Base-by-base conservation (phyloP, 2,888 invertebrate species). In the Pinctada fucata region DNA sequence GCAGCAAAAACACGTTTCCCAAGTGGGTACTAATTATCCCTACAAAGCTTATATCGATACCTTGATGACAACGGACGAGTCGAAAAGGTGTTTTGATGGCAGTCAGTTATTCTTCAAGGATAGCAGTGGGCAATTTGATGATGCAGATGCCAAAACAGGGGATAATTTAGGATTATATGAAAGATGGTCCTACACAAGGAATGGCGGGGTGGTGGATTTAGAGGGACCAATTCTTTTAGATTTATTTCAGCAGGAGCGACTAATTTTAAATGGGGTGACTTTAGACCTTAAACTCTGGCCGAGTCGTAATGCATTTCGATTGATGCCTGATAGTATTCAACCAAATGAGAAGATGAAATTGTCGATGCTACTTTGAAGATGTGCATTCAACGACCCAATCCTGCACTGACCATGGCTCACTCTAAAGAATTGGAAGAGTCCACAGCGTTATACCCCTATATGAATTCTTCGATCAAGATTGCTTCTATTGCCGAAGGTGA, bases 41-140 rank as follows among this genome's bases (percentile, higher is more conserved):
- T 81, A 79, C 70, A 84, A 84, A 78, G 81, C 81, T 48, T 81
- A 82, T 73, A 79, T 84, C 58, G 81, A 82, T 70, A 82, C 80
- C 49, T 69, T 84, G 8, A 45, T 80, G 16, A 64, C 82, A n/a
- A n/a, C n/a, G n/a, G n/a, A n/a, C n/a, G n/a, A n/a, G n/a, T n/a
- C n/a, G n/a, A n/a, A n/a, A n/a, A n/a, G n/a, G n/a, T n/a, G n/a
- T n/a, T n/a, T n/a, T n/a, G n/a, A n/a, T n/a, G n/a, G n/a, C n/a
- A n/a, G n/a, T n/a, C n/a, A n/a, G n/a, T n/a, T n/a, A n/a, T n/a
- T n/a, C n/a, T n/a, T n/a, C n/a, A n/a, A n/a, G n/a, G n/a, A n/a
- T n/a, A n/a, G n/a, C n/a, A n/a, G n/a, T n/a, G n/a, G n/a, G n/a
- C n/a, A n/a, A n/a, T n/a, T n/a, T n/a, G n/a, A n/a, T n/a, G n/a